Evolutionary conservation across 1,140 invertebrate species (phyloP), one percentile per base, ranked within the genome.

Genomic region (Triops longicaudatus): DNA sequence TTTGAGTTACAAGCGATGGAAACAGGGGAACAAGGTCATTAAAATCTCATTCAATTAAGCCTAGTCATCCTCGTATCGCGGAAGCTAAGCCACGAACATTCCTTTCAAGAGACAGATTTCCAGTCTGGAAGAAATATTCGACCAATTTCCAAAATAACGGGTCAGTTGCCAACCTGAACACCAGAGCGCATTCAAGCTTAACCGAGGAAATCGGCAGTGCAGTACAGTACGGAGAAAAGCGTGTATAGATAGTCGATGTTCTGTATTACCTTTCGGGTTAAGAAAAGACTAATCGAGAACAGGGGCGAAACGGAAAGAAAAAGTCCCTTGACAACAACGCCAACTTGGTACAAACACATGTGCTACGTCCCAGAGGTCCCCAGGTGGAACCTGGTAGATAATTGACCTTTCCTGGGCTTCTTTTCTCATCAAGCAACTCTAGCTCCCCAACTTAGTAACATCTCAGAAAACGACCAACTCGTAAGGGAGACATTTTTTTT

Each of bases 321-420:
- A 63, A 22, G 50, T 63, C 50, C 50, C 50, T 63, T 63, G 50
- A 63, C 50, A 63, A 63, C 50, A 6, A n/a, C 50, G 50, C 50
- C 6, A 6, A 22, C 1, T 17, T 63, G 10, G 10, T 63, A 63
- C 50, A 63, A 63, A 63, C 50, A 63, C 50, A 63, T 63, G 50
- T 63, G 50, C 50, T 63, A 63, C 50, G 50, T 63, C 50, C 50
- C 50, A 63, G 50, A 22, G 50, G 50, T 63, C 50, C 50, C 50
- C 50, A 63, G 50, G 50, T 63, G 50, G 50, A 63, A 63, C 50
- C 50, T 63, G 50, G 50, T 22, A 63, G 50, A 63, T 63, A 63
- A 63, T 63, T 63, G 50, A 63, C 50, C 50, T 63, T 63, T 63
- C 50, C 50, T 63, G 50, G 50, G 50, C 50, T 63, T 63, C 50